Conservation (phyloP, 1,140 invertebrate genomes). For the Vanessa atalanta region DNA sequence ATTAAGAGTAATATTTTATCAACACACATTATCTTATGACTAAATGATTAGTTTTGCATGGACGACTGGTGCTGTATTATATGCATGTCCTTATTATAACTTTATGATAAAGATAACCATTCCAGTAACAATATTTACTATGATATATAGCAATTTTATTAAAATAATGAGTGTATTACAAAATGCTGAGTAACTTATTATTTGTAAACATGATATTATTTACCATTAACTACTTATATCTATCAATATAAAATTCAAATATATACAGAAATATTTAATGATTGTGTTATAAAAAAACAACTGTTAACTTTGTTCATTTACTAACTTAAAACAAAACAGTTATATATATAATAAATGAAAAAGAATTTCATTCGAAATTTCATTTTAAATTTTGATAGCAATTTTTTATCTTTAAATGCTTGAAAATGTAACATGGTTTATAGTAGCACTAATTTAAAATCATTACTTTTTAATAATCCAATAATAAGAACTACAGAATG, state of each 20-base stretch:
- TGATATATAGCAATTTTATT: constrained; percentile 21
- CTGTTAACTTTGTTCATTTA: constrained; percentile 16
- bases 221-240: constrained; percentile 74
- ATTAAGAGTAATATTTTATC: constrained; percentile 2
- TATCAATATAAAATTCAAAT: constrained; percentile 72
- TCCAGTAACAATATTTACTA: constrained; percentile 13
- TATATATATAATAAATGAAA: neutral
- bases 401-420: too few species aligned
- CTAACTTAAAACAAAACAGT: neutral
- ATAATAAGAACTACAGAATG: too few species aligned
- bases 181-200: constrained; percentile 45
- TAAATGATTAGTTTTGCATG: constrained; percentile 19
- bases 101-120: constrained; percentile 19
- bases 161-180: constrained; percentile 34
- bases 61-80: constrained; percentile 5
- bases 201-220: constrained; percentile 41
- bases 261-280: constrained; percentile 70
- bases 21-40: constrained; percentile 11
- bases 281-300: constrained; percentile 16
- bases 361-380: neutral
- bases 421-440: too few species aligned
- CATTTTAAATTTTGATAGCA: neutral
- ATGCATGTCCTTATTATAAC: constrained; percentile 15
- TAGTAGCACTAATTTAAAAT: too few species aligned
- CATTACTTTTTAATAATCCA: too few species aligned